Conservation (phyloP, 2,888 invertebrate genomes). For the Heliconius erato region DNA sequence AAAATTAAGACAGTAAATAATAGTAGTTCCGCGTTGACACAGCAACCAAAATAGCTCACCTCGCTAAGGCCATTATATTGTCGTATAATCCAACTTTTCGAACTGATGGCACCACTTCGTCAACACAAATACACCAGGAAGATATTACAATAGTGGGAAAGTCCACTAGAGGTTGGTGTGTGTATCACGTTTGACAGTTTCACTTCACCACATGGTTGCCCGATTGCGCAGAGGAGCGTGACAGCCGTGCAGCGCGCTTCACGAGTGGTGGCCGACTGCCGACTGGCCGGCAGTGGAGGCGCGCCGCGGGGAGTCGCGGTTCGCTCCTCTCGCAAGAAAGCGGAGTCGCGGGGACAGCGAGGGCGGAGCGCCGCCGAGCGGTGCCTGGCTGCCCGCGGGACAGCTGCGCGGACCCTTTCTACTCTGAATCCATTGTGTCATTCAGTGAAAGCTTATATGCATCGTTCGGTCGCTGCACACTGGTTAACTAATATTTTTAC, state of each 20-base stretch:
- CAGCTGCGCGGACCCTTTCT: constrained; percentile 84
- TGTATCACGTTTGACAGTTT: constrained; percentile 85
- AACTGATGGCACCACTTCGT: constrained; percentile 78
- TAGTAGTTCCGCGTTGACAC: constrained; percentile 84
- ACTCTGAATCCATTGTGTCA: constrained; percentile 66
- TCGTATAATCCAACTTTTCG: constrained; percentile 85
- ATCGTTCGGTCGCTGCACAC: constrained; percentile 29
- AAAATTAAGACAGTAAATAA: constrained; percentile 75
- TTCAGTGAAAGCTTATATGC: constrained; percentile 72
- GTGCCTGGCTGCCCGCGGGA: constrained; percentile 79
- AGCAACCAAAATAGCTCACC: constrained; percentile 85
- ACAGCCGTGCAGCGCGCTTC: constrained; percentile 74
- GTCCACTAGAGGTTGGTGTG: constrained; percentile 74
- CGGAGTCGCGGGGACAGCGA: constrained; percentile 67
- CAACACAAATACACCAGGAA: constrained; percentile 75
- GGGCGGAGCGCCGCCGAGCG: constrained; percentile 54
- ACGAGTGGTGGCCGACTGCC: constrained; percentile 77
- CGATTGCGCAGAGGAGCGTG: constrained; percentile 67
- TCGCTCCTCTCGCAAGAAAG: constrained; percentile 65
- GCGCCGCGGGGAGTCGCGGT: constrained; percentile 67
- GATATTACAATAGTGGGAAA: constrained; percentile 62
- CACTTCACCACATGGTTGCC: constrained; percentile 85
- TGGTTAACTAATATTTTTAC: neutral
- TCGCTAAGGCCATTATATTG: constrained; percentile 86
- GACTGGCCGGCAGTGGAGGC: constrained; percentile 62